Base-by-base conservation (phyloP, 2,797 vertebrate genomes). In the Sarcoramphus papa region DNA sequence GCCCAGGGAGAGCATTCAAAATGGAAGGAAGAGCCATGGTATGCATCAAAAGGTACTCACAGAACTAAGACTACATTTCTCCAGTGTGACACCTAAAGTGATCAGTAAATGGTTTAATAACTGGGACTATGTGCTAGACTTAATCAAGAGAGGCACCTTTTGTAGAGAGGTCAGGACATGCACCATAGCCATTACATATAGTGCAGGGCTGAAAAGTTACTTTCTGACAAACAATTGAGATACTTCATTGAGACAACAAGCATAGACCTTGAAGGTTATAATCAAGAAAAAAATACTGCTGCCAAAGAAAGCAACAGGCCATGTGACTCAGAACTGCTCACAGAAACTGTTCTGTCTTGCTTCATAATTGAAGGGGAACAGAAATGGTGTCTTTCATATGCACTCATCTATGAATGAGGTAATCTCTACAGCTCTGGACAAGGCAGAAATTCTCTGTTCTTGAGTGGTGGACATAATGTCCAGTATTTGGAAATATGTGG, bases 21-120 rank as follows among this genome's bases (percentile, higher is more conserved):
- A 68, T 4, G 16, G 27, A 75, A 67, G 4, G 51, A 47, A 56
- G 33, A 84, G 48, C 35, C 0, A 0, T 12, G 16, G 20, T 6
- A 41, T 8, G 24, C 41, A 84, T 28, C 27, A 35, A 53, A 78
- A 84, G 2, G 6, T 27, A 50, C 18, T 74, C 27, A 17, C 43
- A 70, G 72, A 70, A 85, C 12, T 33, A 41, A 69, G 51, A 30
- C 16, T 53, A 0, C 10, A 24, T 45, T 87, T 72, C 65, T 74
- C 28, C 83, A 74, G 60, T 28, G 51, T 23, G 30, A 59, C 35
- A 80, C 47, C 28, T 59, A 3, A 43, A 74, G 18, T 4, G 4
- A 50, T 54, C 10, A 35, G 30, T 12, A 65, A 60, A 54, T 15
- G n/a, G 73, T 57, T 78, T 35, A 56, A 10, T 54, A 68, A 48